Conservation (phyloP, 2,888 invertebrate genomes). For the Cerceris ruficornis region DNA sequence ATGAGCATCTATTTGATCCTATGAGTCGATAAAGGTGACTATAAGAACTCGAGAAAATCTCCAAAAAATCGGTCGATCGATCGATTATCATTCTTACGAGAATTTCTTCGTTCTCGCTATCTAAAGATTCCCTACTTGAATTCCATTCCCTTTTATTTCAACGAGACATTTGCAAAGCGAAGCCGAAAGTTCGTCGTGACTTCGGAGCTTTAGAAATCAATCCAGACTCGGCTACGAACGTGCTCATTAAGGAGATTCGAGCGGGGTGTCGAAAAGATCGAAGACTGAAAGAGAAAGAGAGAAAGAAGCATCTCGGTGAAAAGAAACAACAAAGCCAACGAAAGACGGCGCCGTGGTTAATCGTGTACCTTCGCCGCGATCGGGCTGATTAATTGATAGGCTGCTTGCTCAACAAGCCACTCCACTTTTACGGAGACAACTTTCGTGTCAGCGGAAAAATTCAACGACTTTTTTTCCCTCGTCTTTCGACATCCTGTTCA, state of each 20-base stretch:
- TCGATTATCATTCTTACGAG: no score
- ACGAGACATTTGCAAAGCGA: neutral
- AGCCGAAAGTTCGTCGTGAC: neutral
- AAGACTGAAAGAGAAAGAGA: neutral
- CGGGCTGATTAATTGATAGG: conserved; percentile 38
- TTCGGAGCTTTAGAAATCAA: conserved; percentile 6
- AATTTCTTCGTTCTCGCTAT: no score
- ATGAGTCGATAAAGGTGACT: no score
- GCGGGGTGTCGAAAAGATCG: conserved; percentile 5
- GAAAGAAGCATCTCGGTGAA: neutral
- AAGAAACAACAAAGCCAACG: conserved; percentile 14
- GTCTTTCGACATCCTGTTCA: no score
- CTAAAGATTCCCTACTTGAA: neutral
- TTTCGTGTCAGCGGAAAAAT: neutral
- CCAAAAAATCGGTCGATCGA: no score
- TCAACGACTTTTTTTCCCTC: no score
- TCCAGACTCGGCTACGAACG: conserved; percentile 29
- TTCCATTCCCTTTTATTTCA: neutral
- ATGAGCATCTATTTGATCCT: no score
- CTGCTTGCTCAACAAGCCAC: neutral
- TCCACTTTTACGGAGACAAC: neutral
- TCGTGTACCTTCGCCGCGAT: conserved; percentile 24
- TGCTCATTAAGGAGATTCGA: conserved; percentile 21
- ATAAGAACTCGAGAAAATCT: no score
- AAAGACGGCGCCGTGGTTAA: conserved; percentile 23